Evolutionary conservation across 2,797 vertebrate genomes (phyloP).

Genomic region (Sebastes umbrosus): DNA sequence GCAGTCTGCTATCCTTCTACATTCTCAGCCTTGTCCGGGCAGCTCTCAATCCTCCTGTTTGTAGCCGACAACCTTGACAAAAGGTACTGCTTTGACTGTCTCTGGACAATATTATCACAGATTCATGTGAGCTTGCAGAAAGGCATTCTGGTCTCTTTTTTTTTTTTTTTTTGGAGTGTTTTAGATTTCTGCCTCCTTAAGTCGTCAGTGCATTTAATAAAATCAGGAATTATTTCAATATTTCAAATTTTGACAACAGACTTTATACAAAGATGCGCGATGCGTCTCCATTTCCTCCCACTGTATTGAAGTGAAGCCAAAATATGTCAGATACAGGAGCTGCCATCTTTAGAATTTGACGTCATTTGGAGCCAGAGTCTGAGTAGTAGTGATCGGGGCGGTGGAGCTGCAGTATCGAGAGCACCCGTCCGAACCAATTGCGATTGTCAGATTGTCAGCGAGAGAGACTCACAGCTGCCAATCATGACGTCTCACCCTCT

Average conservation of each 20-base stretch:
- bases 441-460: too few species aligned
- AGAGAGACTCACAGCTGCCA: too few species aligned
- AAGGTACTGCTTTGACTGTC: not conserved
- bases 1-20: not conserved
- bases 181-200: not conserved
- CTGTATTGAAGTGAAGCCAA: too few species aligned
- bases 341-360: too few species aligned
- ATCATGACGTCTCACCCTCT: too few species aligned
- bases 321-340: too few species aligned
- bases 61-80: conserved; percentile 1
- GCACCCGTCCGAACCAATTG: too few species aligned
- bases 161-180: not conserved
- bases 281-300: too few species aligned
- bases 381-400: too few species aligned
- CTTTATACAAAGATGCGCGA: too few species aligned
- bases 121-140: not conserved
- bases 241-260: not conserved
- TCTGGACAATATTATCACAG: not conserved
- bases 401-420: too few species aligned
- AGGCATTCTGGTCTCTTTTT: not conserved
- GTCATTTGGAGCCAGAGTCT: too few species aligned
- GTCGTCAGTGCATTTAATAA: not conserved
- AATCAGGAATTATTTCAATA: not conserved
- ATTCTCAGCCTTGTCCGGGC: not conserved
- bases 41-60: not conserved